Evolutionary conservation across 2,797 vertebrate species (phyloP), one percentile per base, ranked within the genome.

Genomic region (Cuniculus paca): DNA sequence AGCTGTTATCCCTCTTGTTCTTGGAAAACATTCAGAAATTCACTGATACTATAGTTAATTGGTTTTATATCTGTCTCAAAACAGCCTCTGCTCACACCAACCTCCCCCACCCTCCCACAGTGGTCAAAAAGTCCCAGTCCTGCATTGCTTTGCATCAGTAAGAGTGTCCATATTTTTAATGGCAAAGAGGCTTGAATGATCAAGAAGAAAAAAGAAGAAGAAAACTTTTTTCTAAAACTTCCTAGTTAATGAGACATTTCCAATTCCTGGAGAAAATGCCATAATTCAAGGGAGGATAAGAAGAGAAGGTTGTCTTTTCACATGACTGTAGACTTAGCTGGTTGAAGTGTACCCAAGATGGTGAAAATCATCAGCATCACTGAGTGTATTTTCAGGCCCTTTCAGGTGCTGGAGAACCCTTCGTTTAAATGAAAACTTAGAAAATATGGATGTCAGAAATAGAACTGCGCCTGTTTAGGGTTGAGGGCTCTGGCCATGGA

Each of bases 21-120:
- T 90, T 92, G 50, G 87, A 26, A 45, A 74, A 7, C 22, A 74
- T 87, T 87, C 91, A 83, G 81, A 95, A 88, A 65, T 88, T 84
- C 36, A 75, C 42, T 28, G 36, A 78, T 54, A 78, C 78, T 13
- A 0, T 63, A 74, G 56, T 82, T 28, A 63, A 65, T 74, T 42
- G 34, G 22, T 79, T 84, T 79, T 74, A 3, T 36, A 20, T 92
- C 26, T 26, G 63, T 85, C 63, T 91, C 65, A 79, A 50, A 86
- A 34, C 36, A 36, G 52, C 39, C n/a, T n/a, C n/a, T n/a, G n/a
- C n/a, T n/a, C 86, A 54, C 17, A 1, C 54, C 54, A 54, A 45
- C 58, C 60, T 42, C 1, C 81, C 17, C 9, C 31, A 87, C 19
- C 6, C 16, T 68, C n/a, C 70, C 72, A 39, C 56, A 10, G 42